Evolutionary conservation across 64 coral and sea anemone genomes (phyloP).

Genomic region (Pachyseris speciosa): DNA sequence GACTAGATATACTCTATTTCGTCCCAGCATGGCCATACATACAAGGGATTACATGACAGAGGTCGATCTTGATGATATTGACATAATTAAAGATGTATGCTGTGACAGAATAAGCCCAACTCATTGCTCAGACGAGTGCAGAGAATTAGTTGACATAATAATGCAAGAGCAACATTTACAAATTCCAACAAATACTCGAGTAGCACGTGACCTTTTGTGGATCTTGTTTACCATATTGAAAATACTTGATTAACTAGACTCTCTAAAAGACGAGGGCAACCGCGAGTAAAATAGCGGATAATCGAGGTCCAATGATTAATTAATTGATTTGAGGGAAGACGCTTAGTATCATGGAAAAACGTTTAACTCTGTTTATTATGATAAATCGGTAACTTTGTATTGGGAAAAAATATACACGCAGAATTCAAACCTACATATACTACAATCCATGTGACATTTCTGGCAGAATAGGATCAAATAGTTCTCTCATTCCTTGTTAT

Average conservation of each 20-base stretch:
- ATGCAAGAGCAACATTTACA: not conserved
- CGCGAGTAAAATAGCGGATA: not conserved
- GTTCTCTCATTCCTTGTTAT: not conserved
- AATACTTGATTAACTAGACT: not conserved
- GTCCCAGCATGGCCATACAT: slow-evolving; percentile 8
- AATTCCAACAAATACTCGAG: not conserved
- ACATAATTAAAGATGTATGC: slow-evolving; percentile 27
- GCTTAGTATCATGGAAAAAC: not conserved
- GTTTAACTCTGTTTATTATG: not conserved
- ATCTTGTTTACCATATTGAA: not conserved
- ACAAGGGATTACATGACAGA: slow-evolving; percentile 22
- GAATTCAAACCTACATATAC: not conserved
- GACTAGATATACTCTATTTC: too few relatives aligned
- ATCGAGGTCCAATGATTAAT: not conserved
- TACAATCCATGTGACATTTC: not conserved
- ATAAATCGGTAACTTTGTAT: not conserved
- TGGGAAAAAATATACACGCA: not conserved
- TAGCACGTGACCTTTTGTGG: not conserved
- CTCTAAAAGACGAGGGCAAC: not conserved
- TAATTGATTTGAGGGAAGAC: not conserved
- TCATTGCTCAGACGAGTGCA: not conserved
- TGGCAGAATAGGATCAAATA: not conserved
- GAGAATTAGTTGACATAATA: slow-evolving; percentile 13
- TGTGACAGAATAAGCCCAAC: slow-evolving; percentile 1
- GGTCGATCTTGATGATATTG: slow-evolving; percentile 29